Evolutionary conservation across 2,113 vertebrate genomes (phyloP), one percentile per base, ranked within the genome.

Genomic region (Corapipo altera): DNA sequence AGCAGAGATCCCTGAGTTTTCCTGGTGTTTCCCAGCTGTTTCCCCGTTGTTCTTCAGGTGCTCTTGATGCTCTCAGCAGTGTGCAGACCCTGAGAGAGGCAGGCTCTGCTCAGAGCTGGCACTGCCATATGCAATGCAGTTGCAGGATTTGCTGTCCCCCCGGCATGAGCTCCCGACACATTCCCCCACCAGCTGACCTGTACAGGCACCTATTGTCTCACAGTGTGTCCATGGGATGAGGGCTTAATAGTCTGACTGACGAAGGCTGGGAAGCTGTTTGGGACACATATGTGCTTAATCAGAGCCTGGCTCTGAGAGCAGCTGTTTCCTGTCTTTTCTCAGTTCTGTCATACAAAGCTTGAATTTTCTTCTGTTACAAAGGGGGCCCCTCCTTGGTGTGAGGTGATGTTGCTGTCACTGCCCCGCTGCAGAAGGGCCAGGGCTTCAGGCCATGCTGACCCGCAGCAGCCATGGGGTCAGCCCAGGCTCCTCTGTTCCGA

Each of bases 1-100:
- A 35, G 59, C 2, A 0, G 1, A n/a, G 17, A 59, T 73, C 35
- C 1, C 12, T 26, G 32, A 46, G 55, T 57, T n/a, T 18, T 32
- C 41, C 35, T 76, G 73, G 20, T 15, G 35, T 52, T 28, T 27
- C 26, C 26, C 15, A 16, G 26, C 26, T 27, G 26, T 52, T 52
- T 52, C 15, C 51, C 51, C 16, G 26, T 52, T 41, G 58, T 59
- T 32, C 18, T 30, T 35, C 41, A 67, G 73, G 17, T 15, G 35
- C 35, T 12, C 18, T 5, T 6, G n/a, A 5, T 81, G 70, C 44
- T 72, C 39, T 48, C n/a, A 33, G 61, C 41, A 26, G 30, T 5
- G 1, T 23, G 46, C 15, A 20, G 8, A 65, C 12, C 15, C 66
- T 21, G 52, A 30, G 57, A 49, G 67, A 62, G n/a, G 23, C 19